Evolutionary conservation across 2,888 invertebrate genomes (phyloP), one percentile per base, ranked within the genome.

Genomic region (Drosophila robusta): DNA sequence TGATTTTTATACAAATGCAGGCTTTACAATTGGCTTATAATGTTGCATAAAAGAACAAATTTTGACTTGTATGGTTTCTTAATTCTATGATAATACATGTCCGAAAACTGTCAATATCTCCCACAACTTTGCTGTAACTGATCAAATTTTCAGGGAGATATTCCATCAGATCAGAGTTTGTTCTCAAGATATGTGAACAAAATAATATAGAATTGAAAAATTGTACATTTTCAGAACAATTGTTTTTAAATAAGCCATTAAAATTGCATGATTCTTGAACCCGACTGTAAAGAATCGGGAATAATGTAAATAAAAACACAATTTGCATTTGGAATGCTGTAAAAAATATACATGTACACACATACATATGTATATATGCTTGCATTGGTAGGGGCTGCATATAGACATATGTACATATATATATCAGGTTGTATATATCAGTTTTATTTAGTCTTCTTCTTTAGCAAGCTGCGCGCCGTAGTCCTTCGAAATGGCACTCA

Each of bases 401-500:
- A 42, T 26, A 36, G 12, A n/a, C 12, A 45, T 22, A 38, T 36
- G 32, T 38, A 38, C 14, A 36, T 12, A 45, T 52, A 57, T 50
- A 68, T 67, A 64, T 66, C 55, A 45, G 63, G 58, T 55, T 67
- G 68, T 75, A 71, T 81, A 81, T 74, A 80, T 83, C 75, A 76
- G 70, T 74, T 79, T 83, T 83, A 83, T 83, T 83, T 51, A 85
- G 85, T 83, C 82, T 83, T 83, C 83, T 65, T 80, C 82, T 65
- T 77, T 63, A 63, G 80, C 70, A 74, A 70, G 65, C 69, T 71
- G 78, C 68, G 63, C 79, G 73, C 63, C 72, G 61, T 41, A 55
- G 61, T 77, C 70, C 76, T 61, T 66, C 50, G 63, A 51, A 32
- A 32, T 58, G 65, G 69, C 75, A 58, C 69, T 29, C 60, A 51